Evolutionary conservation across 2,888 invertebrate genomes (phyloP).

Genomic region (Strigamia crassipes): DNA sequence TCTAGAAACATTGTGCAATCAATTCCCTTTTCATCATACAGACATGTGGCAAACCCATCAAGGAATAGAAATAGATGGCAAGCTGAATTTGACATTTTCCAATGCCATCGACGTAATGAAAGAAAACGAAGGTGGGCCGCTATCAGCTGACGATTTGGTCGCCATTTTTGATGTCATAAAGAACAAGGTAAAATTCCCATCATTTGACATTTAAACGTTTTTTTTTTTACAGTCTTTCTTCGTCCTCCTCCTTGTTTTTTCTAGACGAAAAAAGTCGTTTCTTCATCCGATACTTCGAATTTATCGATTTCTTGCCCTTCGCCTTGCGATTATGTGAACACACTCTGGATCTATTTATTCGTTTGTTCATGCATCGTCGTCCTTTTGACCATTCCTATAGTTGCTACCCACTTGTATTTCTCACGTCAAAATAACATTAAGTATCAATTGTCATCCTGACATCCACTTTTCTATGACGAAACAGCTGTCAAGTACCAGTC

Average conservation of each 20-base stretch:
- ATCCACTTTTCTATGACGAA: conserved; percentile 22
- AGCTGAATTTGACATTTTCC: background rate
- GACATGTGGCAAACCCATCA: background rate
- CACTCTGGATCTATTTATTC: conserved; percentile 46
- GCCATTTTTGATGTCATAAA: background rate
- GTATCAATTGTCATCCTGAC: conserved; percentile 43
- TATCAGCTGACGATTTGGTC: background rate
- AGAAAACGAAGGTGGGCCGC: background rate
- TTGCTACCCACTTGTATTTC: conserved; percentile 24
- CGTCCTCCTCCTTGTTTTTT: background rate
- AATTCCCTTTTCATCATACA: background rate
- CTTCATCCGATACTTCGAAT: background rate
- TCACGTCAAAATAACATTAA: conserved; percentile 34
- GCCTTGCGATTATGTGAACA: conserved; percentile 46
- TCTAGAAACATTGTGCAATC: background rate
- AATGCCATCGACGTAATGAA: background rate
- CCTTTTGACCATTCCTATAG: conserved; percentile 27
- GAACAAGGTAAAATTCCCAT: background rate
- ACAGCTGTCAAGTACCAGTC: background rate
- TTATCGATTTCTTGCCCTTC: conserved; percentile 39
- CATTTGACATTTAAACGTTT: background rate
- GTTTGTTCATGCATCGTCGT: conserved; percentile 36
- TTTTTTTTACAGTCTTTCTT: background rate
- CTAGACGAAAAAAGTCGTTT: background rate
- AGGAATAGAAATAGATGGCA: background rate